Conservation (phyloP, 1,140 invertebrate genomes). For the Caenorhabditis briggsae region DNA sequence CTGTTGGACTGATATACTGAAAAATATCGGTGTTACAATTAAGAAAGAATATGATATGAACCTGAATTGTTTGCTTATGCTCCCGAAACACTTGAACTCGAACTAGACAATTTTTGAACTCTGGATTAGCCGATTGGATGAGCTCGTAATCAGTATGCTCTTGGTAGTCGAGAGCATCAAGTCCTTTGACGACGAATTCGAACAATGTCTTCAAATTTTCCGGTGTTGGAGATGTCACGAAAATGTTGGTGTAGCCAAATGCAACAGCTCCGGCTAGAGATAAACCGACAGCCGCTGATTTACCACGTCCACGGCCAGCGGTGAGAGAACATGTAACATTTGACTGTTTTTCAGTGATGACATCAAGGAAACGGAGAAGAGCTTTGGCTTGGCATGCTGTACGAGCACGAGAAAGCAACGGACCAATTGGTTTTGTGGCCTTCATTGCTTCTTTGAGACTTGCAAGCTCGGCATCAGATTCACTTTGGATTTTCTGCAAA, state of each 20-base stretch:
- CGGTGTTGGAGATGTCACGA: slow-evolving; percentile 95
- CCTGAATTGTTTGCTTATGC: slow-evolving; percentile 96
- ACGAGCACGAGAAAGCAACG: slow-evolving; percentile 90
- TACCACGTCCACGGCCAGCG: slow-evolving; percentile 94
- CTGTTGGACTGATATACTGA: slow-evolving; percentile 93
- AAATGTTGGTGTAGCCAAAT: slow-evolving; percentile 94
- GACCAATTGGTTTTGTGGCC: slow-evolving; percentile 91
- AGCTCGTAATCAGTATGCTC: slow-evolving; percentile 96
- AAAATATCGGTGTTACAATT: slow-evolving; percentile 69
- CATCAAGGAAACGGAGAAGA: slow-evolving; percentile 85
- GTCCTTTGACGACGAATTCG: slow-evolving; percentile 96
- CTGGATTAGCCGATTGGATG: slow-evolving; percentile 93
- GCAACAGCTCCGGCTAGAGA: slow-evolving; percentile 84
- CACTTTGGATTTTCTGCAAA: slow-evolving; percentile 18
- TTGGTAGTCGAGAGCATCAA: slow-evolving; percentile 92
- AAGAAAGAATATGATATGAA: slow-evolving; percentile 75
- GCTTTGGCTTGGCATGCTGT: slow-evolving; percentile 88
- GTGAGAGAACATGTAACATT: slow-evolving; percentile 93
- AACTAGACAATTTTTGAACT: slow-evolving; percentile 95
- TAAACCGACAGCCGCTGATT: slow-evolving; percentile 93
- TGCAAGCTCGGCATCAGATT: slow-evolving; percentile 81
- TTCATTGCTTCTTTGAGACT: slow-evolving; percentile 85
- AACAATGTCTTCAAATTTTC: slow-evolving; percentile 98
- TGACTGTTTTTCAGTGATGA: slow-evolving; percentile 91
- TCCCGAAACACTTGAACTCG: slow-evolving; percentile 90